Base-by-base conservation (phyloP, 2,113 vertebrate genomes). In the Epinephelus moara region DNA sequence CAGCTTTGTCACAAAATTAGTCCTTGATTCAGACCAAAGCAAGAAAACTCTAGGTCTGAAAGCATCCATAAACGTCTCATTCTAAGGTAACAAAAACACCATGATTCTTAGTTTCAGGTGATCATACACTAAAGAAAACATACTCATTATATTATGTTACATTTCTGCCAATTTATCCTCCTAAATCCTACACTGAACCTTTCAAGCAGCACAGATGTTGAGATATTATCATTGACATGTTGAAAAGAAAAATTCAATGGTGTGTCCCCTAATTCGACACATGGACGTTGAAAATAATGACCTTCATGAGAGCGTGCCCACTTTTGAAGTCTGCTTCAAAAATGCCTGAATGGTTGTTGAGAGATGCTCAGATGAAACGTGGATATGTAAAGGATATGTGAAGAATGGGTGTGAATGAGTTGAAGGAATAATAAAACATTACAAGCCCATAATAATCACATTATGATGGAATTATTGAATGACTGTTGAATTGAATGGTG, bases 321-420 rank as follows among this genome's bases (percentile, higher is more conserved):
- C 87, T 93, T 93, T 92, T 91, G 88, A 92, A 93, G 87, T 78
- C 50, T 70, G 73, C 85, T 87, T 92, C 91, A 93, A 91, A 93
- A 93, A 77, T 89, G 88, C 71, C 81, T 64, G 55, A 69, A 19
- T 70, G 75, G 63, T 73, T 77, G 68, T 77, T 71, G 70, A 70
- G 83, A 70, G 70, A 72, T 81, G 86, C n/a, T 63, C 2, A 0
- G 14, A 85, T 87, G 83, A 85, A 75, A 74, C 68, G 82, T 88
- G 79, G 69, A 88, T 45, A 67, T 80, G 52, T 77, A 45, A 50
- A 70, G 84, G 73, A 78, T 56, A 60, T 78, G 78, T 85, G 81
- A 75, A 78, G 47, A 75, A 80, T 74, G 84, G 57, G 61, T 69
- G 6, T 61, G 56, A 50, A 78, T 73, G 56, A 64, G 45, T 67